A percentile compares a stretch with the other conserved stretches of the same genome.
Evolutionary conservation across 1,140 invertebrate species (phyloP).

Genomic region (Lepidurus couesii): DNA sequence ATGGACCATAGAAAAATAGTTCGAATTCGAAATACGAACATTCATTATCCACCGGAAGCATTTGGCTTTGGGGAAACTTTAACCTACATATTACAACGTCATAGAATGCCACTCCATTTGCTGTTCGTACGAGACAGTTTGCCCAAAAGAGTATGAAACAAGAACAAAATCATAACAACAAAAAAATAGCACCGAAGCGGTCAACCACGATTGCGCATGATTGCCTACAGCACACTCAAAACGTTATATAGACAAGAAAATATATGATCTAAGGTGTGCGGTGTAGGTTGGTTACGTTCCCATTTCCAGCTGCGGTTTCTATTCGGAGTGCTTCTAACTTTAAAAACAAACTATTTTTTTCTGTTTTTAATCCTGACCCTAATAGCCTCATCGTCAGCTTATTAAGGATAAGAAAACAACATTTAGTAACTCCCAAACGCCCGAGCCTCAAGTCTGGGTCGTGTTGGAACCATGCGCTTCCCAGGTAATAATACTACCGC

Average conservation of each 20-base stretch:
- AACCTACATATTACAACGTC: neutral
- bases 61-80: neutral
- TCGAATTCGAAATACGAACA: neutral
- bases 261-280: neutral
- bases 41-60: neutral
- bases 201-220: slow-evolving; percentile 11
- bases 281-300: neutral
- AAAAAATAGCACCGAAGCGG: neutral
- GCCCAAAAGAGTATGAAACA: neutral
- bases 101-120: neutral
- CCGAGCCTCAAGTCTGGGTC: too few species aligned
- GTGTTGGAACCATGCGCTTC: too few species aligned
- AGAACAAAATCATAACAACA: neutral
- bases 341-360: neutral
- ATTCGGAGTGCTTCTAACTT: neutral
- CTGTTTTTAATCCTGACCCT: too few species aligned
- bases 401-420: too few species aligned
- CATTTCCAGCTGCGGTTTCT: slow-evolving; percentile 9
- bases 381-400: too few species aligned
- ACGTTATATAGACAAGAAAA: neutral
- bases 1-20: neutral
- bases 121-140: neutral
- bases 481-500: too few species aligned
- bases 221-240: neutral
- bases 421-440: too few species aligned